Conservation (phyloP, 2,888 invertebrate genomes). For the Eurytoma adleriae region DNA sequence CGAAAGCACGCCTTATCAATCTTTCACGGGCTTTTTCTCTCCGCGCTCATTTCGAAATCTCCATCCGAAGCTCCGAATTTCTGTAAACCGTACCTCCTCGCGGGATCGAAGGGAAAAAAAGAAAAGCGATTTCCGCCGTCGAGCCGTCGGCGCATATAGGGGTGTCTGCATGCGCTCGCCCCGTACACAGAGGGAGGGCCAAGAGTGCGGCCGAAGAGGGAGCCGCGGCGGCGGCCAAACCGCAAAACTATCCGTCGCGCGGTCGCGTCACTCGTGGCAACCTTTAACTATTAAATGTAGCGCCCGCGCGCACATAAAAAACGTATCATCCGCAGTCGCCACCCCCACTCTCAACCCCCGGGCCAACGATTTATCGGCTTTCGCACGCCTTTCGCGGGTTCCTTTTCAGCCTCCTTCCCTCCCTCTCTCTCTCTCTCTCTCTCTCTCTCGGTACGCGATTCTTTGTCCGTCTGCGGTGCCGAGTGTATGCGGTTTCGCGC, state of each 20-base stretch:
- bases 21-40: too few relatives aligned
- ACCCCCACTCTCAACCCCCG: not conserved
- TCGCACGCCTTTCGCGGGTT: not conserved
- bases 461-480: conserved; percentile 44
- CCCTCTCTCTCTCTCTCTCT: conserved; percentile 14
- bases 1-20: too few relatives aligned
- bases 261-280: conserved; percentile 68
- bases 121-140: too few relatives aligned
- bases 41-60: too few relatives aligned
- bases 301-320: conserved; percentile 51
- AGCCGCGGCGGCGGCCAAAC: conserved; percentile 61
- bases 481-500: conserved; percentile 54
- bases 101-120: too few relatives aligned
- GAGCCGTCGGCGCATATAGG: too few relatives aligned
- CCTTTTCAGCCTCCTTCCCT: conserved; percentile 6
- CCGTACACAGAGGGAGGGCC: too few relatives aligned
- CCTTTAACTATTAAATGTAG: conserved; percentile 75
- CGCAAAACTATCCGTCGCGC: conserved; percentile 69
- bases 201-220: conserved; percentile 40
- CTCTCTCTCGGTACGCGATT: conserved; percentile 13
- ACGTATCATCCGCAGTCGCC: conserved; percentile 32
- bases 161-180: too few relatives aligned
- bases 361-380: conserved; percentile 49
- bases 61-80: too few relatives aligned
- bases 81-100: too few relatives aligned